phyloP scores from a whole-genome alignment of 2,797 vertebrate genomes.

The Neosalanx taihuensis region DNA sequence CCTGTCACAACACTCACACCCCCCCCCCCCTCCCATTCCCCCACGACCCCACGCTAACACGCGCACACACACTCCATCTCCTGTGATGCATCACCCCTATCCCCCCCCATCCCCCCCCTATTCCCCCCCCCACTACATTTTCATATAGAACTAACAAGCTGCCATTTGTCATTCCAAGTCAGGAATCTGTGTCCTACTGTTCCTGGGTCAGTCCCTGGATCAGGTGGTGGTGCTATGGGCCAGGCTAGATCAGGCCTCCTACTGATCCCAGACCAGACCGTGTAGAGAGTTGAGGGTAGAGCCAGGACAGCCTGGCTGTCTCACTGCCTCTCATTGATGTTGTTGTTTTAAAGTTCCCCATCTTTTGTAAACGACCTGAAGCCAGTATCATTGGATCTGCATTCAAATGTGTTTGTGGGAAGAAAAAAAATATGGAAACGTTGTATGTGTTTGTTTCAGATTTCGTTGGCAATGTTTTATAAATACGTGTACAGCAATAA shows the following conservation, averaged over 20 bases:
- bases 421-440: constrained; percentile 41
- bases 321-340: constrained; percentile 66
- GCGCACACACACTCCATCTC: constrained; percentile 24
- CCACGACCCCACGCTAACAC: constrained; percentile 14
- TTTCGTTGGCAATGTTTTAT: constrained; percentile 77
- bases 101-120: neutral
- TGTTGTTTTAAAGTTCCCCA: constrained; percentile 42
- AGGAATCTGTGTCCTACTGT: constrained; percentile 33
- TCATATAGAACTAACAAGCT: constrained; percentile 30
- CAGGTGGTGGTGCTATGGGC: constrained; percentile 52
- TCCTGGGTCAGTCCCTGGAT: constrained; percentile 46
- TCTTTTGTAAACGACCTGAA: constrained; percentile 70
- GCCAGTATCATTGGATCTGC: constrained; percentile 58
- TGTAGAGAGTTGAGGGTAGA: constrained; percentile 26
- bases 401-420: constrained; percentile 69
- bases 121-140: neutral
- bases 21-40: neutral
- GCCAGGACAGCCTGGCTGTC: constrained; percentile 27
- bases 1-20: too few relatives aligned
- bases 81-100: constrained; percentile 30
- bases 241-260: constrained; percentile 35
- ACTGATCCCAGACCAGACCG: constrained; percentile 44
- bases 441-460: constrained; percentile 70
- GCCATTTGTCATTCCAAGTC: constrained; percentile 42
- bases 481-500: constrained; percentile 84